phyloP scores from a whole-genome alignment of 2,113 vertebrate species.

The Etheostoma cragini region DNA sequence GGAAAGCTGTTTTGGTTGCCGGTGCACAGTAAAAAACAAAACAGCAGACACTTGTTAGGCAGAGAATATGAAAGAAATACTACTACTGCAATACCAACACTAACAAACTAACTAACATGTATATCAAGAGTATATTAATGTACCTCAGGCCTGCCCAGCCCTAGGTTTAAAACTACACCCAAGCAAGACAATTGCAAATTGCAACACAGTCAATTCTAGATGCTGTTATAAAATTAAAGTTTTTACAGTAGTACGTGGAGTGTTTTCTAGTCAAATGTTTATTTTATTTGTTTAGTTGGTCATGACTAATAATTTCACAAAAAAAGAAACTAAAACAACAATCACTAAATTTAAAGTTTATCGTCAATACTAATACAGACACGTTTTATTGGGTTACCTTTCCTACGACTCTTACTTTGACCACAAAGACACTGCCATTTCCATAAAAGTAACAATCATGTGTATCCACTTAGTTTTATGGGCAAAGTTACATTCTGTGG shows the following conservation, averaged over 20 bases:
- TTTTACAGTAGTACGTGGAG: not conserved
- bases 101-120: not conserved
- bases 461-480: conserved; percentile 63
- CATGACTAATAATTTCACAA: not conserved
- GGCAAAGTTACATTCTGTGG: conserved; percentile 52
- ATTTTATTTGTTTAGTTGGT: not conserved
- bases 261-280: not conserved
- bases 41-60: too few relatives aligned
- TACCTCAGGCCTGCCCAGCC: not conserved
- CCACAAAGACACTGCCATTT: not conserved
- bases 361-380: not conserved
- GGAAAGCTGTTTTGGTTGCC: not conserved
- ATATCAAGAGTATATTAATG: not conserved
- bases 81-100: not conserved
- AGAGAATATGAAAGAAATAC: too few relatives aligned
- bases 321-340: not conserved
- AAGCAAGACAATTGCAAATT: not conserved
- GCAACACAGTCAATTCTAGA: not conserved
- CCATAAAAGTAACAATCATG: conserved; percentile 15
- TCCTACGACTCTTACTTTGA: not conserved
- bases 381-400: not conserved
- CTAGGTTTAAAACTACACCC: not conserved
- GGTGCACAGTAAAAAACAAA: not conserved
- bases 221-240: not conserved
- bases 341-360: not conserved